Evolutionary conservation across 2,113 vertebrate species (phyloP).

Genomic region (Zosterops lateralis): DNA sequence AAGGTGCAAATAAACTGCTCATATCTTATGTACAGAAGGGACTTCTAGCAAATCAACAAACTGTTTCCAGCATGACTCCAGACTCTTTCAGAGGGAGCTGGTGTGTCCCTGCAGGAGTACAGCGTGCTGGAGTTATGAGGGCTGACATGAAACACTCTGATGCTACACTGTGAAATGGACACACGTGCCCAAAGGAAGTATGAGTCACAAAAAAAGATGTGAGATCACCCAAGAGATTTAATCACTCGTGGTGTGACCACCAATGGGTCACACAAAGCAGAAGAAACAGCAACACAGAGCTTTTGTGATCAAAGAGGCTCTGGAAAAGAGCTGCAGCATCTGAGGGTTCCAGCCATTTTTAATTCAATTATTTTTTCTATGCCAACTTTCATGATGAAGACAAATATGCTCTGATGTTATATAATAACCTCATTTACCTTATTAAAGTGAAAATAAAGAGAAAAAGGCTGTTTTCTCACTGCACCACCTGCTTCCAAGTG

Average conservation of each 20-base stretch:
- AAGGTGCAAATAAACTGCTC: neutral
- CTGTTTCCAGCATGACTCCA: neutral
- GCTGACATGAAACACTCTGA: neutral
- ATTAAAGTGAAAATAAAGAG: constrained; percentile 8
- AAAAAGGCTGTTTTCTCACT: neutral
- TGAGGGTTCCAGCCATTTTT: neutral
- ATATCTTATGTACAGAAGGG: rapidly evolving
- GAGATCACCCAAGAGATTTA: neutral
- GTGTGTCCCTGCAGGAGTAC: neutral
- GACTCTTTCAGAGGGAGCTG: neutral
- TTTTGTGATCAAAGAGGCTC: neutral
- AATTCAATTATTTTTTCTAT: neutral
- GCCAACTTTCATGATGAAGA: constrained; percentile 7
- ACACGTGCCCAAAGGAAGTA: neutral
- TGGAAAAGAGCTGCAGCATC: neutral
- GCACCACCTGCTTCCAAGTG: neutral
- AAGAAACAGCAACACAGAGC: neutral
- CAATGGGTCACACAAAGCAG: neutral
- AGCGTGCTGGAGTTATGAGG: neutral
- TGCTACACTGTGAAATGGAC: neutral
- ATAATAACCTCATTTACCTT: constrained; percentile 14
- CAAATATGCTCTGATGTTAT: neutral
- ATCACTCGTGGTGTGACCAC: neutral
- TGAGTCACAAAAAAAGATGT: neutral
- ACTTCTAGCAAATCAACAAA: neutral